phyloP scores from a whole-genome alignment of 2,113 vertebrate genomes.

The Cisticola juncidis region DNA sequence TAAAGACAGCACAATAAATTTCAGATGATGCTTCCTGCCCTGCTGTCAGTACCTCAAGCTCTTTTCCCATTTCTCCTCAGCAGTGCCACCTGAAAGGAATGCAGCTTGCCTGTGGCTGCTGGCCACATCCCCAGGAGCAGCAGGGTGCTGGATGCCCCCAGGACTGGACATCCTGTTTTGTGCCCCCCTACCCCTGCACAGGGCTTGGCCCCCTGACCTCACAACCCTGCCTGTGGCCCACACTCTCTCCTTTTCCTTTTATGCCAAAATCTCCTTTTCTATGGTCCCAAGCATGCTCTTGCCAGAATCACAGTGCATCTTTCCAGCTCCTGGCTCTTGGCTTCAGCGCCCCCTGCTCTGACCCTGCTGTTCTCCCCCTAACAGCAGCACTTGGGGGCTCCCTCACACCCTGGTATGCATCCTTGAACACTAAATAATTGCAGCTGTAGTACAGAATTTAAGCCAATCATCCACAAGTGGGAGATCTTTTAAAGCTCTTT shows the following conservation, averaged over 20 bases:
- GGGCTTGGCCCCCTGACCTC: background rate
- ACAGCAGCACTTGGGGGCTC: background rate
- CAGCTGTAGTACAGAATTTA: background rate
- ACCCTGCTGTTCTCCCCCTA: background rate
- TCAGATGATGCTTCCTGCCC: background rate
- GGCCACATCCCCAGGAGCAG: background rate
- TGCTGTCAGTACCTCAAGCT: fast-evolving
- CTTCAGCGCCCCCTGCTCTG: background rate
- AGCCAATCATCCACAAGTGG: fast-evolving
- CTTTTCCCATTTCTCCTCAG: background rate
- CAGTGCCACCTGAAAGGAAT: background rate
- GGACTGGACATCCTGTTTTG: fast-evolving
- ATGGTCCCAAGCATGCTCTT: background rate
- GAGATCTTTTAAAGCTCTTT: background rate
- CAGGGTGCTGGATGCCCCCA: background rate
- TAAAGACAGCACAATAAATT: background rate
- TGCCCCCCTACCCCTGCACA: background rate
- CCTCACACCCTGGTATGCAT: background rate
- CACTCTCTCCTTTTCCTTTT: fast-evolving
- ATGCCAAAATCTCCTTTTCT: background rate
- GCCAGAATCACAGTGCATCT: fast-evolving
- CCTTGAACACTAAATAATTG: background rate
- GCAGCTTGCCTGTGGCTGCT: background rate
- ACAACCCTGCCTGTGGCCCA: background rate
- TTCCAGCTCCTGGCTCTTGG: background rate